Evolutionary conservation across 2,888 invertebrate genomes (phyloP), one percentile per base, ranked within the genome.

Genomic region (Platynereis dumerilii): DNA sequence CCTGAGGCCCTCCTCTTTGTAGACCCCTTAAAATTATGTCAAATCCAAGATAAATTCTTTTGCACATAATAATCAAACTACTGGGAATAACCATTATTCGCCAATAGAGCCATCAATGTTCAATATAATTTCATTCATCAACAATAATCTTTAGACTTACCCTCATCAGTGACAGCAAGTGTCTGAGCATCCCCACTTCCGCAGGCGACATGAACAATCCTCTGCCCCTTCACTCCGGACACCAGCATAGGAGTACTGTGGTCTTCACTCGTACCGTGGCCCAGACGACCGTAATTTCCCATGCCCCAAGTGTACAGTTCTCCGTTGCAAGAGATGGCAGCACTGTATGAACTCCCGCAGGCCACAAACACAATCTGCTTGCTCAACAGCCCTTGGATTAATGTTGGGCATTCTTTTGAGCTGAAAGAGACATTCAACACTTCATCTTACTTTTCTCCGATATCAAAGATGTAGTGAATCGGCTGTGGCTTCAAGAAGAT

Each of bases 261-360:
- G 84, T 96, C 96, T 81, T 96, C 96, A 45, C 93, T 93, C 79
- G 94, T 94, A 0, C 94, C 95, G 78, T 96, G 96, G 0, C 96
- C 96, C 26, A 97, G 86, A 0, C 96, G 88, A 0, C 96, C 96
- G 80, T 96, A 96, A 39, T 95, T 88, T 0, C 96, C 96, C 85
- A 95, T 94, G 57, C 96, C 96, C 96, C 96, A 97, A 0, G 95
- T 96, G 81, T 92, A 92, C n/a, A 96, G 88, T 73, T 94, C 92
- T 22, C 96, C 96, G 12, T 90, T 88, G 22, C 90, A 90, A 0
- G 94, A 93, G 57, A 97, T 89, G 5, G 94, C 94, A 1, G 96
- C 95, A 20, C 94, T 95, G 83, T 96, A 96, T 12, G 95, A 93
- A 59, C 95, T 94, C 1, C 96, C 96, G 81, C 96, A 96, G 0